These are phyloP conservation scores for Oxytorus armatus DNA, from an alignment of 2,888 invertebrate species.

Conservation along the genomic window DNA sequence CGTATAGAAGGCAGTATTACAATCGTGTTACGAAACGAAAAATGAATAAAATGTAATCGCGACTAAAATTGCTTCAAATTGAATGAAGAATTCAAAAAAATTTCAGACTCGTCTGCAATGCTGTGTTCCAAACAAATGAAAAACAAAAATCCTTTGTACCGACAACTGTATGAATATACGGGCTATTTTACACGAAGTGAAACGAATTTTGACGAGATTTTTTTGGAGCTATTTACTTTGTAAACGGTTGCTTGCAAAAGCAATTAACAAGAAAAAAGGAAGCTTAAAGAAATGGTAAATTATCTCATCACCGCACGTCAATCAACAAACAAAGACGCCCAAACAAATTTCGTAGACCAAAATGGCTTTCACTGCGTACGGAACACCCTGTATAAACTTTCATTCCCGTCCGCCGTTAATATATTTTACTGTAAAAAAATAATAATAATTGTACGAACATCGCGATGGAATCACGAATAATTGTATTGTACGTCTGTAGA, in stretches of 20 bases:
- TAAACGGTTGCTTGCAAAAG: background rate
- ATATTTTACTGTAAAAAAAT: conserved; percentile 40
- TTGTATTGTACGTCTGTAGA: conserved; percentile 2
- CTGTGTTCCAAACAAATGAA: no score
- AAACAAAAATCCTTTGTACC: background rate
- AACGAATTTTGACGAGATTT: background rate
- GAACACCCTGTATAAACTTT: conserved; percentile 40
- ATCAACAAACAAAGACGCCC: background rate
- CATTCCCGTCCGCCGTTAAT: conserved; percentile 54
- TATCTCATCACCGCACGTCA: background rate
- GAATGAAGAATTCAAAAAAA: background rate
- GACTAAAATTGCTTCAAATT: background rate
- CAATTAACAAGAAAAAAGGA: background rate
- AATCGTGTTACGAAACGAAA: background rate
- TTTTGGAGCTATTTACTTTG: background rate
- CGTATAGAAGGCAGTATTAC: conserved; percentile 5
- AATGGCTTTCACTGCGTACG: background rate
- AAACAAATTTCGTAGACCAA: background rate
- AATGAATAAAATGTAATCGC: background rate
- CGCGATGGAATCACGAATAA: conserved; percentile 9
- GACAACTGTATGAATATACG: background rate
- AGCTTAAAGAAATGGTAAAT: background rate
- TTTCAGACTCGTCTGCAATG: background rate
- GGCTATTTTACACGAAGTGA: no score
- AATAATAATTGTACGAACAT: background rate